Percentiles rank a stretch among this genome's conserved stretches.
Conservation (phyloP, 2,888 invertebrate species). For the Halocaridina rubra region DNA sequence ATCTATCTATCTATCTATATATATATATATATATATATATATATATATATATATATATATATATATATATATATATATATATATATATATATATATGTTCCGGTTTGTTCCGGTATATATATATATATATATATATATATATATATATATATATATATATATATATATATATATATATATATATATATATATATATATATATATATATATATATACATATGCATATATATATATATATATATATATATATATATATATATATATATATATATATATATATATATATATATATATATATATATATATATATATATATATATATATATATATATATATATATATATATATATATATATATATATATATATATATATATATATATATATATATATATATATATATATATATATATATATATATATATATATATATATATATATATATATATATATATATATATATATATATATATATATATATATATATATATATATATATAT, state of each 20-base stretch:
- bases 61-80: neutral
- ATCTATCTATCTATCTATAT: neutral
- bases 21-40: conserved; percentile 8
- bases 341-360: neutral
- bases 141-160: conserved; percentile 14
- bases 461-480: neutral
- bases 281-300: neutral
- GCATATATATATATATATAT: conserved; percentile 3
- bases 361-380: neutral
- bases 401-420: neutral
- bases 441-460: neutral
- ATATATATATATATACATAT: conserved; percentile 8
- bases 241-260: conserved; percentile 5
- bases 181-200: neutral
- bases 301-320: neutral
- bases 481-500: neutral
- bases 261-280: neutral
- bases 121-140: conserved; percentile 14
- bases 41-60: conserved; percentile 1
- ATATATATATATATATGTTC: neutral
- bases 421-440: neutral
- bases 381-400: neutral
- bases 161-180: neutral
- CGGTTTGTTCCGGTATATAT: neutral
- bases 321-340: neutral